Evolutionary conservation across 2,797 vertebrate genomes (phyloP).

Genomic region (Xiphorhynchus erythropygius): DNA sequence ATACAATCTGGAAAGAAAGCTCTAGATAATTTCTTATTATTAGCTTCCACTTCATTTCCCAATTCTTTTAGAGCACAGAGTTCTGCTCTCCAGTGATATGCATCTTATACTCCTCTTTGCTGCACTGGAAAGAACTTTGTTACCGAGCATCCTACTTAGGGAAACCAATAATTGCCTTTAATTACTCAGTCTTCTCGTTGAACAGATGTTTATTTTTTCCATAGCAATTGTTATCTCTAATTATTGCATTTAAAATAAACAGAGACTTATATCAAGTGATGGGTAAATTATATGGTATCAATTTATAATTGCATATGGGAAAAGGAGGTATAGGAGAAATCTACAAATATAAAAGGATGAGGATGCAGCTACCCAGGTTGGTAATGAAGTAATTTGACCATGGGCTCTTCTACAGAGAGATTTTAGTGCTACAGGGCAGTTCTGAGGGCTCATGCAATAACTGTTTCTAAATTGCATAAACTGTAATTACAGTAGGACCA

Average conservation of each 20-base stretch:
- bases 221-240: slow-evolving; percentile 67
- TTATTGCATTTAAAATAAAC: slow-evolving; percentile 58
- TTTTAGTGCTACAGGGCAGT: not conserved
- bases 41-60: not conserved
- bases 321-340: slow-evolving; percentile 5
- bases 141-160: not conserved
- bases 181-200: slow-evolving; percentile 29
- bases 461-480: slow-evolving; percentile 19
- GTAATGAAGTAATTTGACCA: slow-evolving; percentile 50
- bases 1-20: slow-evolving; percentile 21
- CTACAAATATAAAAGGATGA: slow-evolving; percentile 10
- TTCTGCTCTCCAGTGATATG: not conserved
- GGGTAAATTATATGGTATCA: slow-evolving; percentile 45
- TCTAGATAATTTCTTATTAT: slow-evolving; percentile 5
- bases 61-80: not conserved
- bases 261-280: slow-evolving; percentile 38
- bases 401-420: not conserved
- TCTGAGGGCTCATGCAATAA: not conserved
- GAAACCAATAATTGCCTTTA: slow-evolving; percentile 36
- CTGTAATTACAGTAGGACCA: slow-evolving; percentile 45
- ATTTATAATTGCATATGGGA: slow-evolving; percentile 34
- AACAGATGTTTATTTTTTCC: slow-evolving; percentile 69
- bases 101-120: not conserved
- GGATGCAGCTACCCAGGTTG: not conserved
- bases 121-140: not conserved